Conservation (phyloP, 2,113 vertebrate species). For the Sminthopsis crassicaudata region DNA sequence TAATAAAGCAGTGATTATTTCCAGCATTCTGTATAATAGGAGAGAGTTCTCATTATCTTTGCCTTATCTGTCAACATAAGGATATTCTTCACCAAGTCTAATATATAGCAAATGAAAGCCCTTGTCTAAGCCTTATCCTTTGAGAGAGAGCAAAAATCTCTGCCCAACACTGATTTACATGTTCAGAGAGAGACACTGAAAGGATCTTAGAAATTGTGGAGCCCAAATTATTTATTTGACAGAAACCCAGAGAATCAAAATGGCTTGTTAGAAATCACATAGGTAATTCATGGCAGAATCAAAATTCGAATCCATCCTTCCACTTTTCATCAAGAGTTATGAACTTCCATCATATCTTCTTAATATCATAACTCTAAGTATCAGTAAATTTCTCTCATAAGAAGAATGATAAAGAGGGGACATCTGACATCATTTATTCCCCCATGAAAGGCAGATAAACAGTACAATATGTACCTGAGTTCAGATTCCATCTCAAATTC, state of each 20-base stretch:
- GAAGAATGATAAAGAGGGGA: neutral
- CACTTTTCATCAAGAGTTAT: neutral
- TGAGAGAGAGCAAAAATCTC: neutral
- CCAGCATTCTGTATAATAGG: neutral
- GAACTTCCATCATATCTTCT: neutral
- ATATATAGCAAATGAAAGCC: neutral
- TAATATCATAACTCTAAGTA: neutral
- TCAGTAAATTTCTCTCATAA: neutral
- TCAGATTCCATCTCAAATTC: neutral
- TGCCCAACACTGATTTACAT: neutral
- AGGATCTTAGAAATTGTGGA: neutral
- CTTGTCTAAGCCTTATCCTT: neutral
- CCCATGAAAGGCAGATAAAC: neutral
- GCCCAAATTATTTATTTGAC: neutral
- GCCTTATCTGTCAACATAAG: neutral
- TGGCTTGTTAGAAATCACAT: neutral
- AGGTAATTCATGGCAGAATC: neutral
- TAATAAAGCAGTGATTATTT: constrained; percentile 26
- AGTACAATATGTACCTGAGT: neutral
- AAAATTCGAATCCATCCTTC: neutral
- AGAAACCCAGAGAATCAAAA: neutral
- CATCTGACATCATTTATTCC: neutral
- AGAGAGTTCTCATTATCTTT: neutral
- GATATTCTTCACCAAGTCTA: neutral
- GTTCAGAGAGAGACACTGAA: neutral